phyloP scores from a whole-genome alignment of 2,888 invertebrate genomes.

The Syrista parreyssii region DNA sequence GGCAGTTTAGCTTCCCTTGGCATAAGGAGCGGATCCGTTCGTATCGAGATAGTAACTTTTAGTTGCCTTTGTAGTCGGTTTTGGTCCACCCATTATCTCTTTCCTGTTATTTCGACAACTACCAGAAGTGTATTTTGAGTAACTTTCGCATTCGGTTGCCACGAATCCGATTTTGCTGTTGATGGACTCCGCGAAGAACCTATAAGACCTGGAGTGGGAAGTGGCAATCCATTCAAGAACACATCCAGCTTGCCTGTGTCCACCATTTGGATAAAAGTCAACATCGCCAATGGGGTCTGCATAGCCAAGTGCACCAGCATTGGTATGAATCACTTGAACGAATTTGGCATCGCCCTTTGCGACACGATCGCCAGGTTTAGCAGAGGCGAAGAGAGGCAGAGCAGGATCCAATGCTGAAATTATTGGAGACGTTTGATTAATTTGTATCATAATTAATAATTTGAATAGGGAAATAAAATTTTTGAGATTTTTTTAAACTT shows the following conservation, averaged over 20 bases:
- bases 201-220: constrained; percentile 11
- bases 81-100: neutral
- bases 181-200: constrained; percentile 10
- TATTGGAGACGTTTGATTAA: neutral
- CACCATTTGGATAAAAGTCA: constrained; percentile 52
- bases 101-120: neutral
- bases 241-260: constrained; percentile 40
- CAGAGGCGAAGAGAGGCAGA: constrained; percentile 40
- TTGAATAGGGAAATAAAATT: neutral
- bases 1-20: neutral
- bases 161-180: neutral
- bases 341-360: constrained; percentile 49
- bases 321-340: constrained; percentile 51
- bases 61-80: neutral
- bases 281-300: constrained; percentile 40
- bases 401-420: constrained; percentile 50
- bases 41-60: neutral
- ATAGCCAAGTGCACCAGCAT: constrained; percentile 42
- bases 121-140: neutral
- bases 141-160: neutral
- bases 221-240: constrained; percentile 26
- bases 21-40: neutral
- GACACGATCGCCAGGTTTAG: constrained; percentile 32
- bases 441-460: neutral
- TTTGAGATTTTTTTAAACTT: neutral